Conservation (phyloP, 2,888 invertebrate species). For the Cheilosia grossa region DNA sequence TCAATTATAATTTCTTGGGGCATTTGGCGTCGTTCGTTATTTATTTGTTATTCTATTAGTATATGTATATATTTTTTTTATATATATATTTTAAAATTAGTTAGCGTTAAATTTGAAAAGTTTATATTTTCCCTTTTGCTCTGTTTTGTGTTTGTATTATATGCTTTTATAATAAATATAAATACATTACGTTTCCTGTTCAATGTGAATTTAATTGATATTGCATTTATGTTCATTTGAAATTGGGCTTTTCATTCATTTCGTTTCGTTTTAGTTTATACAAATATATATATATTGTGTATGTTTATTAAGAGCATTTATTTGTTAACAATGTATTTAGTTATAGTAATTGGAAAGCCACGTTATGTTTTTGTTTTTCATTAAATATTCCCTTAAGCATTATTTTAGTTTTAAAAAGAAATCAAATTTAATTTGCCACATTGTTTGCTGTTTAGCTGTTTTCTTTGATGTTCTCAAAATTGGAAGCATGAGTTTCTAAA, state of each 20-base stretch:
- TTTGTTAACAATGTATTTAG: slow-evolving; percentile 63
- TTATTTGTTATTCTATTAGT: slow-evolving; percentile 45
- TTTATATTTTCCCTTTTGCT: slow-evolving; percentile 22
- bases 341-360: slow-evolving; percentile 61
- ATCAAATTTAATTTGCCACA: slow-evolving; percentile 37
- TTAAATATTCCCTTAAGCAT: slow-evolving; percentile 45
- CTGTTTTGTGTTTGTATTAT: not conserved
- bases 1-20: slow-evolving; percentile 51
- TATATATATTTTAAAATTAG: slow-evolving; percentile 43
- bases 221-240: slow-evolving; percentile 52
- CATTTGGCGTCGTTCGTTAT: slow-evolving; percentile 68
- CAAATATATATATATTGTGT: slow-evolving; percentile 49
- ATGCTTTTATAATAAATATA: slow-evolving; percentile 54
- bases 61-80: slow-evolving; percentile 20
- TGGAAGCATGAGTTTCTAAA: slow-evolving; percentile 62
- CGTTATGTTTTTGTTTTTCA: slow-evolving; percentile 21
- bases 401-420: slow-evolving; percentile 14
- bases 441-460: slow-evolving; percentile 26
- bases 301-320: slow-evolving; percentile 62
- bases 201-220: slow-evolving; percentile 73
- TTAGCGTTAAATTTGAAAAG: slow-evolving; percentile 47
- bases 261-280: slow-evolving; percentile 31
- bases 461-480: slow-evolving; percentile 36
- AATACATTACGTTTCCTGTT: slow-evolving; percentile 67
- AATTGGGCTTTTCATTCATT: slow-evolving; percentile 48